Evolutionary conservation across 2,888 invertebrate species (phyloP).

Genomic region (Heliconius ismenius): DNA sequence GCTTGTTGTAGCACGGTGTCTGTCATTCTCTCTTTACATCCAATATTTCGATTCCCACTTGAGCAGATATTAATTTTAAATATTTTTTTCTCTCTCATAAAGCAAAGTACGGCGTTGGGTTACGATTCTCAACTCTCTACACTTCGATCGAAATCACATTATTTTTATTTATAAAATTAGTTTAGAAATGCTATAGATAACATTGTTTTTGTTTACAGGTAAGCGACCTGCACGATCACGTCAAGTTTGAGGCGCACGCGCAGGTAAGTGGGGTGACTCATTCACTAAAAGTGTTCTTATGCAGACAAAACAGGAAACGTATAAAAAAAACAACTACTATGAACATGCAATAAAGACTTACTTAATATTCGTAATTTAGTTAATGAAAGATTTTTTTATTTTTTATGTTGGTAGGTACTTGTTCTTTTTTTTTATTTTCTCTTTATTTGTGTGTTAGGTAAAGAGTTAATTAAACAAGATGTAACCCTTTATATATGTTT

Average conservation of each 20-base stretch:
- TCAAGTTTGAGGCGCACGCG: neutral
- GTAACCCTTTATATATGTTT: too few relatives aligned
- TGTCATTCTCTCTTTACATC: too few relatives aligned
- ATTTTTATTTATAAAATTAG: neutral
- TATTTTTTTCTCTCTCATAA: neutral
- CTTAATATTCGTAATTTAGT: too few relatives aligned
- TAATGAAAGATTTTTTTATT: too few relatives aligned
- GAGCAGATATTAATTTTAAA: neutral
- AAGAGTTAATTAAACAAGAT: too few relatives aligned
- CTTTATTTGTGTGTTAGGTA: too few relatives aligned
- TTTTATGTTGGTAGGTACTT: too few relatives aligned
- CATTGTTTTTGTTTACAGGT: conserved; percentile 27
- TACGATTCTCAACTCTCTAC: neutral
- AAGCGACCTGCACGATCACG: conserved; percentile 21
- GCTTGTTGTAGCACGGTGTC: too few relatives aligned
- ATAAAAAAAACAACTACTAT: neutral
- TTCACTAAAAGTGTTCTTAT: neutral
- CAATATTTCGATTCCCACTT: neutral
- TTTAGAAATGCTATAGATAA: neutral
- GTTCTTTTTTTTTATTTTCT: too few relatives aligned
- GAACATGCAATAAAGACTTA: neutral
- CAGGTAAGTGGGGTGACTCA: conserved; percentile 26
- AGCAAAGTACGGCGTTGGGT: neutral
- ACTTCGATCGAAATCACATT: neutral
- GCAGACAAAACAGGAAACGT: conserved; percentile 13